These are phyloP conservation scores for Cynodonichthys magdalenae DNA, from an alignment of 2,797 vertebrate species.

Conservation along the genomic window DNA sequence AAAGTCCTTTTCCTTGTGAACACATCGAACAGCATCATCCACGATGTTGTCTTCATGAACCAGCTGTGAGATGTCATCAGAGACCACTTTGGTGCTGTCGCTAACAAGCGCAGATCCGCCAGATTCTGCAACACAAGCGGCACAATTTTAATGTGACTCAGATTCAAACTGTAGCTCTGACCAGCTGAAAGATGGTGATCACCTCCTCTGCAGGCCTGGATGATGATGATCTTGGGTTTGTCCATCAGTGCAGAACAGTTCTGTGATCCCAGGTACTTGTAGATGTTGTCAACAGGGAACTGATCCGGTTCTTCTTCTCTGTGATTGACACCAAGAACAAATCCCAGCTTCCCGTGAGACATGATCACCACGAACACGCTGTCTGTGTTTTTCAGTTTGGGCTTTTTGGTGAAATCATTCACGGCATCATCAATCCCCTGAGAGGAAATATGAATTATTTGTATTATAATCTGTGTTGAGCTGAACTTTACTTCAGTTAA, in stretches of 20 bases:
- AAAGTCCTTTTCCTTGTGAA: conserved; percentile 76
- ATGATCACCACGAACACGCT: conserved; percentile 88
- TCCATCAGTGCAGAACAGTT: conserved; percentile 75
- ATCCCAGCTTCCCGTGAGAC: conserved; percentile 84
- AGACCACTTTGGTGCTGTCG: conserved; percentile 15
- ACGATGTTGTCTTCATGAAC: conserved; percentile 1
- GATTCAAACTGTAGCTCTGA: not conserved
- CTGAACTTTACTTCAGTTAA: too few relatives aligned
- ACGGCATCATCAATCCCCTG: conserved; percentile 77
- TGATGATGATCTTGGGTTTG: conserved; percentile 89
- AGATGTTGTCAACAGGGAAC: conserved; percentile 76
- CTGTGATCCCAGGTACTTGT: conserved; percentile 69
- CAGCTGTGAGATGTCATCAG: conserved; percentile 6
- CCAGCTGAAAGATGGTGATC: conserved; percentile 3
- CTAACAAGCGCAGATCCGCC: conserved; percentile 35
- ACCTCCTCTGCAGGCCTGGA: conserved; percentile 90
- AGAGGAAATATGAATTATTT: too few relatives aligned
- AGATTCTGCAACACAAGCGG: conserved; percentile 43
- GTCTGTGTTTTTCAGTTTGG: conserved; percentile 81
- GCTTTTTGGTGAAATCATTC: conserved; percentile 65
- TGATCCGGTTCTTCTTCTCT: conserved; percentile 33
- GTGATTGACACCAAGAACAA: conserved; percentile 60
- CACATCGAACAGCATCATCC: conserved; percentile 25
- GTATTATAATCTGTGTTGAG: too few relatives aligned
- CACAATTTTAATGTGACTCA: not conserved